Base-by-base conservation (phyloP, 2,797 vertebrate species). In the Oryzias dopingdopingensis region DNA sequence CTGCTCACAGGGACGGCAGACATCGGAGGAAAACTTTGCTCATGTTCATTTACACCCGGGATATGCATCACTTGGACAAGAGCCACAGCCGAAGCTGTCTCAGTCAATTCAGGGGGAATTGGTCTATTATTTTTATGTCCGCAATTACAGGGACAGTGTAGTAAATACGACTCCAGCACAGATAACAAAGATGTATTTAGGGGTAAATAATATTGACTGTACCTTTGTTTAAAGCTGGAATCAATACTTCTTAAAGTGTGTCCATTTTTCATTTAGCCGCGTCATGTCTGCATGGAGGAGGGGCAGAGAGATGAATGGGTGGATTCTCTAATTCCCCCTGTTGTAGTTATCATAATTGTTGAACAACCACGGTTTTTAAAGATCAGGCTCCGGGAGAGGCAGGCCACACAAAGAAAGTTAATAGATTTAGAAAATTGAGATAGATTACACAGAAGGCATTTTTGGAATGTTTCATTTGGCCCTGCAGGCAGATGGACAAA, bases 151-250 rank as follows among this genome's bases (percentile, higher is more conserved):
- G 89, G 86, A 89, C 91, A 80, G 86, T 87, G 85, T 84, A 77
- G 88, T 85, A 88, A 90, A 89, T 87, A 83, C 66, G 59, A 83
- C 87, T 90, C 79, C 76, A 42, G 87, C 82, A 72, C 86, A 89
- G 91, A 92, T 93, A 93, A 93, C 92, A 92, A 93, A 93, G 92
- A 93, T 92, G 89, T 92, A 93, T 93, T 93, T 92, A 91, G 91
- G 80, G 88, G 89, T 92, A 93, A 93, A 92, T 93, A 93, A 92
- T 93, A 93, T 93, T 92, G 92, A 93, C 90, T 91, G 89, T 91
- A 93, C 91, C 92, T 93, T 93, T 93, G 91, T 93, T 92, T 93
- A 92, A 93, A 92, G 90, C 92, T 89, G 85, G 88, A 92, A 93
- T 93, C 92, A 90, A 93, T 93, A 92, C 88, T 92, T 92, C 86